Evolutionary conservation across 2,888 invertebrate genomes (phyloP).

Genomic region (Deilephila elpenor): DNA sequence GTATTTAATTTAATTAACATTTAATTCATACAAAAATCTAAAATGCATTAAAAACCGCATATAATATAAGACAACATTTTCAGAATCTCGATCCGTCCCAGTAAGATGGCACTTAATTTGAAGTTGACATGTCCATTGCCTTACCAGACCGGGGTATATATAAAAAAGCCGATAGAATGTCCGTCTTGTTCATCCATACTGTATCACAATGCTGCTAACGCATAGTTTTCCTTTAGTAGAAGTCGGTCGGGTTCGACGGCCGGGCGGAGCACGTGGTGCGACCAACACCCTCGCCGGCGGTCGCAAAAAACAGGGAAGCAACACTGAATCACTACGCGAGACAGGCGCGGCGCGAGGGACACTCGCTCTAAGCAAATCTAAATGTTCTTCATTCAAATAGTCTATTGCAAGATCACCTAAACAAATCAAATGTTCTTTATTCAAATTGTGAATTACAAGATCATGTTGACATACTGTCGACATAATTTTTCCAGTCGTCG

Average conservation of each 20-base stretch:
- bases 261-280: slow-evolving; percentile 68
- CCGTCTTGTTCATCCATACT: slow-evolving; percentile 44
- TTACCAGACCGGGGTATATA: slow-evolving; percentile 45
- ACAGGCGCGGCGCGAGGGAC: slow-evolving; percentile 35
- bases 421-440: too few relatives aligned
- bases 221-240: slow-evolving; percentile 73
- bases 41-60: slow-evolving; percentile 27
- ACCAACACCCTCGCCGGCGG: slow-evolving; percentile 66
- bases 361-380: not conserved
- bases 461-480: too few relatives aligned
- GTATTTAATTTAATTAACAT: not conserved
- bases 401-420: too few relatives aligned
- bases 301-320: slow-evolving; percentile 71
- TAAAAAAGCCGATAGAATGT: slow-evolving; percentile 53
- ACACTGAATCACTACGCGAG: slow-evolving; percentile 60
- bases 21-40: not conserved
- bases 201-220: slow-evolving; percentile 55
- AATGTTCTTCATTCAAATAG: too few relatives aligned
- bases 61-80: slow-evolving; percentile 44
- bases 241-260: slow-evolving; percentile 70
- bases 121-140: slow-evolving; percentile 52
- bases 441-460: too few relatives aligned
- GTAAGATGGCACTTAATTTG: slow-evolving; percentile 58
- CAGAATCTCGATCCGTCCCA: slow-evolving; percentile 46
- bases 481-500: too few relatives aligned